These are phyloP conservation scores for Agrotis ipsilon DNA, from an alignment of 2,888 invertebrate species.

Conservation along the genomic window DNA sequence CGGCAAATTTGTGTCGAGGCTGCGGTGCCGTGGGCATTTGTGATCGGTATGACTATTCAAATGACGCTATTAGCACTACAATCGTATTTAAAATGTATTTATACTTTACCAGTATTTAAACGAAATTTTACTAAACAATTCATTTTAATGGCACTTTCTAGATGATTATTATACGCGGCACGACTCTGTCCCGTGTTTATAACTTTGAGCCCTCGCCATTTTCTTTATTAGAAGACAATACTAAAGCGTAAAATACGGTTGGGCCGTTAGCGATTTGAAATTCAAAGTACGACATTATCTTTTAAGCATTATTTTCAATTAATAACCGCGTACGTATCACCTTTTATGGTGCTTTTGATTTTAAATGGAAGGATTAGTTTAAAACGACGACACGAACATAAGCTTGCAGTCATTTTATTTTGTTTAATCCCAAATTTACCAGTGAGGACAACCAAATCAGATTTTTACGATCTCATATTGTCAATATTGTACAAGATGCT, in stretches of 20 bases:
- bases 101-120: slow-evolving; percentile 51
- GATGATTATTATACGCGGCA: slow-evolving; percentile 58
- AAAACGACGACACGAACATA: slow-evolving; percentile 27
- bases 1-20: slow-evolving; percentile 88
- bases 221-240: slow-evolving; percentile 63
- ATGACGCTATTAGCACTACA: slow-evolving; percentile 68
- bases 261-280: slow-evolving; percentile 60
- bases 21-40: slow-evolving; percentile 80
- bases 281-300: slow-evolving; percentile 55
- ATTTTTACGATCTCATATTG: slow-evolving; percentile 42
- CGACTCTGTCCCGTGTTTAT: slow-evolving; percentile 56
- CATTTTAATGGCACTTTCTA: slow-evolving; percentile 60
- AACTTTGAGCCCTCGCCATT: slow-evolving; percentile 48
- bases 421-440: slow-evolving; percentile 44
- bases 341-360: slow-evolving; percentile 30
- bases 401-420: slow-evolving; percentile 45
- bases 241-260: slow-evolving; percentile 43
- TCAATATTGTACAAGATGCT: slow-evolving; percentile 42
- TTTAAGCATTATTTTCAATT: slow-evolving; percentile 59
- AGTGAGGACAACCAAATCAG: slow-evolving; percentile 22
- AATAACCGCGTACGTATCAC: slow-evolving; percentile 27
- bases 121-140: slow-evolving; percentile 57
- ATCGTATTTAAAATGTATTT: slow-evolving; percentile 62
- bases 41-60: slow-evolving; percentile 76
- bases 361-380: slow-evolving; percentile 48